These are phyloP conservation scores for Nomada ruficornis DNA, from an alignment of 2,888 invertebrate genomes.

Conservation along the genomic window DNA sequence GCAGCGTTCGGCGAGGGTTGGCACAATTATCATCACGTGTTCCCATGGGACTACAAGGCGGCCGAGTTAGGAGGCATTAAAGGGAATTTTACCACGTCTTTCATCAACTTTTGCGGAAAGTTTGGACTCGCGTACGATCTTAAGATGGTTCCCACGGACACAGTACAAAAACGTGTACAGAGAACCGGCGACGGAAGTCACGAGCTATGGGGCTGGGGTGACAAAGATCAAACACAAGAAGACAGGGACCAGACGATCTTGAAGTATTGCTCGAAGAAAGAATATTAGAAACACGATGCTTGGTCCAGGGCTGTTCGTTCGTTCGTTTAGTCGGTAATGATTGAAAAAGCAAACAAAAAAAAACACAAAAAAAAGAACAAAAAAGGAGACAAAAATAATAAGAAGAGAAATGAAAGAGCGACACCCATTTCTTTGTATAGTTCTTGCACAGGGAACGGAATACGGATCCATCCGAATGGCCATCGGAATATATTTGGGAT, in stretches of 20 bases:
- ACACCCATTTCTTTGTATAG: constrained; percentile 27
- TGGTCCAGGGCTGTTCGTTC: not conserved
- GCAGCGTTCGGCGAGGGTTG: constrained; percentile 94
- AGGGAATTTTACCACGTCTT: constrained; percentile 85
- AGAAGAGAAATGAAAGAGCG: not conserved
- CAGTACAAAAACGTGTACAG: constrained; percentile 88
- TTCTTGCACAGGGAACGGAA: constrained; percentile 25
- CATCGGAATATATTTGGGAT: constrained; percentile 9
- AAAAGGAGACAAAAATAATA: not conserved
- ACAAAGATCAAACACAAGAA: constrained; percentile 81
- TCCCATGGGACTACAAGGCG: constrained; percentile 97
- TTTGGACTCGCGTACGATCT: constrained; percentile 95
- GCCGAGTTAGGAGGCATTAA: constrained; percentile 90
- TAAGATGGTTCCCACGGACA: constrained; percentile 90
- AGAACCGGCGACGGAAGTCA: constrained; percentile 92
- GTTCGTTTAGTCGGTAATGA: not conserved
- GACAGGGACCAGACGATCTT: constrained; percentile 68
- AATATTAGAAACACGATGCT: constrained; percentile 16
- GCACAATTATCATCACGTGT: constrained; percentile 97
- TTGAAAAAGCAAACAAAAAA: not conserved
- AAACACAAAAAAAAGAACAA: not conserved
- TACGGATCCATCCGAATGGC: constrained; percentile 10
- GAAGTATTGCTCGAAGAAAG: constrained; percentile 25
- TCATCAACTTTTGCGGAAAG: constrained; percentile 89
- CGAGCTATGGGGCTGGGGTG: constrained; percentile 89